A percentile compares a stretch with the other conserved stretches of the same genome.
phyloP scores from a whole-genome alignment of 35 echinoderm and acorn worm species.

The Apostichopus californicus region DNA sequence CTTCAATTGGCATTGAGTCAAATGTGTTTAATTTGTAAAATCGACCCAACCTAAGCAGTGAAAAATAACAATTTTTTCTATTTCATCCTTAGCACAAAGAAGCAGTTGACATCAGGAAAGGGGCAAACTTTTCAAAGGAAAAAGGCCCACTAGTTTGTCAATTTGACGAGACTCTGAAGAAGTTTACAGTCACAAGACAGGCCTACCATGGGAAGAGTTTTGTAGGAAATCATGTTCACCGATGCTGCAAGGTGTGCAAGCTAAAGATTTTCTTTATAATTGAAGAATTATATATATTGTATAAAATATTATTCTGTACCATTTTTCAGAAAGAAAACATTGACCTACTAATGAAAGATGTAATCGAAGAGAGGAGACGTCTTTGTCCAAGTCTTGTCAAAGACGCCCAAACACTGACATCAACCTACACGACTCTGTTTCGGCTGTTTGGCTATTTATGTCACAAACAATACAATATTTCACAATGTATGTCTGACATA shows the following conservation, averaged over 20 bases:
- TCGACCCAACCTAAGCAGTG: no score
- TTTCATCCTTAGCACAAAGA: slow-evolving; percentile 9
- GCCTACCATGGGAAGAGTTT: slow-evolving; percentile 74
- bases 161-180: slow-evolving; percentile 23
- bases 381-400: slow-evolving; percentile 13
- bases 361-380: background rate
- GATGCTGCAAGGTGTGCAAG: slow-evolving; percentile 48
- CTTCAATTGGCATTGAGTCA: background rate
- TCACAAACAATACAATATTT: slow-evolving; percentile 44
- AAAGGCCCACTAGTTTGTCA: background rate
- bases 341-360: background rate
- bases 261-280: background rate
- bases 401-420: background rate
- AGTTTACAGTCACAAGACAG: slow-evolving; percentile 45
- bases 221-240: slow-evolving; percentile 82
- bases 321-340: slow-evolving; percentile 40
- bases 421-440: slow-evolving; percentile 32
- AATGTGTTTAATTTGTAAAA: no score
- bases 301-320: background rate
- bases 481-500: background rate
- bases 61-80: background rate
- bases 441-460: slow-evolving; percentile 26
- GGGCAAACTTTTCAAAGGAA: background rate
- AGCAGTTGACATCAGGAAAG: background rate
- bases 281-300: background rate